A percentile compares a stretch with the other conserved stretches of the same genome.
Conservation (phyloP, 2,888 invertebrate genomes). For the Pristionchus entomophagus region DNA sequence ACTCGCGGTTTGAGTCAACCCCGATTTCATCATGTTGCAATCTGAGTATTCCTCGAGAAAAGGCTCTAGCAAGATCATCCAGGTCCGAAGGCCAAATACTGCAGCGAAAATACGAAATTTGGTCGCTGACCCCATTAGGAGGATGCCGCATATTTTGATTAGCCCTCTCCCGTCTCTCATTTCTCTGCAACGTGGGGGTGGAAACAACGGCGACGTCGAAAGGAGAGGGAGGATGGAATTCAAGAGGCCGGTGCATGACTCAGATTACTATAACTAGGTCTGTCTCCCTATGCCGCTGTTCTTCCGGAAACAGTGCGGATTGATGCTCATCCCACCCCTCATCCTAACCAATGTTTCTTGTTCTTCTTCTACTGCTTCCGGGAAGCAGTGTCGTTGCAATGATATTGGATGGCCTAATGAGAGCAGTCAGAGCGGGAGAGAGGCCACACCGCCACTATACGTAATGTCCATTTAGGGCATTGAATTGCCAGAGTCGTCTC, state of each 20-base stretch:
- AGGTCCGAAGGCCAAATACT: not conserved
- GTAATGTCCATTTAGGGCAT: slow-evolving; percentile 20
- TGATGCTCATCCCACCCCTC: not conserved
- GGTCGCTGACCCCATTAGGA: slow-evolving; percentile 18
- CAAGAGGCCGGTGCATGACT: not conserved
- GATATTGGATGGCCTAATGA: not conserved
- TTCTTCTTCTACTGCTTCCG: not conserved
- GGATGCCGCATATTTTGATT: slow-evolving; percentile 6
- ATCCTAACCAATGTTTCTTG: not conserved
- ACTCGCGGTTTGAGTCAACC: too few relatives aligned
- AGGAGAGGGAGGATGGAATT: not conserved
- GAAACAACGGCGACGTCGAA: not conserved
- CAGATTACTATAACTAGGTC: slow-evolving; percentile 4
- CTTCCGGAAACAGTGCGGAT: not conserved
- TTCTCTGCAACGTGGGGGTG: not conserved
- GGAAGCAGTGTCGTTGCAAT: not conserved
- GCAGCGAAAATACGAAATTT: not conserved
- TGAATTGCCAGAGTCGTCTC: too few relatives aligned
- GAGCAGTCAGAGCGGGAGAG: too few relatives aligned
- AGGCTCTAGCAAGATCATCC: too few relatives aligned
- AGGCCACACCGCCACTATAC: not conserved
- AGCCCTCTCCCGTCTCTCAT: not conserved
- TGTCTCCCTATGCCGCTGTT: not conserved
- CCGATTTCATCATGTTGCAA: too few relatives aligned
- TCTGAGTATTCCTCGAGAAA: too few relatives aligned